Evolutionary conservation across 2,113 vertebrate genomes (phyloP), one percentile per base, ranked within the genome.

Genomic region (Channa argus): DNA sequence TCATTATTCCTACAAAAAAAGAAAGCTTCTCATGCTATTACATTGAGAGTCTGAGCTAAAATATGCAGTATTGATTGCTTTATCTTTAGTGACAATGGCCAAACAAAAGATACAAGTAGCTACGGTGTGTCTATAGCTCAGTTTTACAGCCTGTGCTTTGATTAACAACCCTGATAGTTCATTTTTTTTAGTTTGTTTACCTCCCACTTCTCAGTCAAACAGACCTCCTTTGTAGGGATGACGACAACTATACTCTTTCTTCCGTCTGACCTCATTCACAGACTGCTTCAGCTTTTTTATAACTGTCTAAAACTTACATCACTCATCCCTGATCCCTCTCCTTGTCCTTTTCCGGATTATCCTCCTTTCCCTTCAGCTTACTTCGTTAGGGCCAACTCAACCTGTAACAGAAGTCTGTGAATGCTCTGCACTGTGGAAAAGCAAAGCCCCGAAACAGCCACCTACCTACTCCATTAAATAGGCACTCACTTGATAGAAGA

Each of bases 401-500:
- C 71, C 82, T 83, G 76, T 10, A 85, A 49, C 45, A 34, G 37
- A 46, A 80, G 50, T 37, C 37, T 14, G 56, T 71, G 69, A 76
- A 82, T 63, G 71, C 71, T 51, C 24, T 38, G 15, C 72, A 70
- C 52, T 71, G 74, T 79, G 59, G 36, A 71, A 68, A 37, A 65
- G 61, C 77, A 58, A 24, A 56, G 43, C 59, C 54, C 49, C 38
- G 24, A 43, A 51, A 72, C 67, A 71, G 68, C 77, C 61, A 61
- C 60, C 74, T 80, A 68, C 63, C 76, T 84, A 91, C 89, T 92
- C 77, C 90, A 86, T 93, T 94, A 92, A 90, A 88, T 59, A 77
- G 83, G 67, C 70, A 91, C 87, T 92, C 85, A 85, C 89, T 92
- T 92, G 86, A 92, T 92, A 43, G 79, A 73, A 90, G 90, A 88